Conservation (phyloP, 2,797 vertebrate species). For the Glyptemys insculpta region DNA sequence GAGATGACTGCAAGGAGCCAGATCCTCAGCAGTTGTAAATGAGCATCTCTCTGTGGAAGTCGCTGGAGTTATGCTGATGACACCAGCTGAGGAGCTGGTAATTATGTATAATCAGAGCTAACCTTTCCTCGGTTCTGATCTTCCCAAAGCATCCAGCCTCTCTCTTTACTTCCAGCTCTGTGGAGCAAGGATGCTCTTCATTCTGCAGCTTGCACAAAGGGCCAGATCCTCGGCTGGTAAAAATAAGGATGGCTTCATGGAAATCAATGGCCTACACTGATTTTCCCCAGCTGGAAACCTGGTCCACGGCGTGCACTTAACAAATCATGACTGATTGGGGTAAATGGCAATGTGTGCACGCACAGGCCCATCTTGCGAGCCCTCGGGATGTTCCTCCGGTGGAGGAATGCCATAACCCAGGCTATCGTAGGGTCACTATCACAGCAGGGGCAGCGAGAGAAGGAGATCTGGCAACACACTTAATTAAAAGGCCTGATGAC, state of each 20-base stretch:
- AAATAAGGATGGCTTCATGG: background rate
- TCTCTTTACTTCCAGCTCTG: background rate
- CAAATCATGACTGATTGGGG: background rate
- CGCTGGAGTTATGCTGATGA: background rate
- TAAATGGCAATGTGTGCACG: background rate
- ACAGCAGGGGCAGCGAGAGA: conserved; percentile 22
- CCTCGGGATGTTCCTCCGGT: background rate
- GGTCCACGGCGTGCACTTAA: background rate
- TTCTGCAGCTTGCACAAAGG: fast-evolving
- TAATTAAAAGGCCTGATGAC: conserved; percentile 55
- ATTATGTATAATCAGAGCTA: background rate
- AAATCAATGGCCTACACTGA: background rate
- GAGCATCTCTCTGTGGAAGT: background rate
- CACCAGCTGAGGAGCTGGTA: background rate
- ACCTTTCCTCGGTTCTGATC: background rate
- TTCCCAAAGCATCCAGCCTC: background rate
- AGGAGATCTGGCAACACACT: conserved; percentile 6
- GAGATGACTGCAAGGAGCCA: background rate
- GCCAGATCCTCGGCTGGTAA: fast-evolving
- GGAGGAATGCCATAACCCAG: conserved; percentile 18
- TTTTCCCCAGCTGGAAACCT: background rate
- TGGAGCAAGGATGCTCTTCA: background rate
- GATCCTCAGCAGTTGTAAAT: background rate
- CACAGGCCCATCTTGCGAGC: background rate
- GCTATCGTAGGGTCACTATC: background rate